Percentiles rank a stretch among this genome's conserved stretches.
phyloP scores from a whole-genome alignment of 1,140 invertebrate genomes.

The Tachypleus tridentatus region DNA sequence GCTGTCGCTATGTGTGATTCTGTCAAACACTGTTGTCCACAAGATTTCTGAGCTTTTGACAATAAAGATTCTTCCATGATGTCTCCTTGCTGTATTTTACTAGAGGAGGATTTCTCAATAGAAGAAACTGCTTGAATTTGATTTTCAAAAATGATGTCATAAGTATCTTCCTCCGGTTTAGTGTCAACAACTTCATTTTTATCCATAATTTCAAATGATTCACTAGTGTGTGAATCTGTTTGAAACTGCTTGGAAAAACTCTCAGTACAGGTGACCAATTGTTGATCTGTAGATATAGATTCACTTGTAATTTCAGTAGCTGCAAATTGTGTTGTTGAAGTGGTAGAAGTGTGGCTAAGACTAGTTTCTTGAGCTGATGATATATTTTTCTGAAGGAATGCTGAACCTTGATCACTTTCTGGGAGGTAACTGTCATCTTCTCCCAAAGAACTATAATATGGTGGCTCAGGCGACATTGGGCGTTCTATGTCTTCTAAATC shows the following conservation, averaged over 20 bases:
- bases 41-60: too few relatives aligned
- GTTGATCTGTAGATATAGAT: background rate
- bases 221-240: slow-evolving; percentile 9
- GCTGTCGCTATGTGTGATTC: too few relatives aligned
- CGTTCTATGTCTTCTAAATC: background rate
- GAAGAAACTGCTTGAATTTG: too few relatives aligned
- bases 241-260: background rate
- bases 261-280: background rate
- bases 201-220: slow-evolving; percentile 7
- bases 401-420: slow-evolving; percentile 18
- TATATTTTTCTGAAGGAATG: background rate
- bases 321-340: too few relatives aligned
- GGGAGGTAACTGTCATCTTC: slow-evolving; percentile 14
- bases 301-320: too few relatives aligned
- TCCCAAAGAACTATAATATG: background rate
- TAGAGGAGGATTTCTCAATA: too few relatives aligned
- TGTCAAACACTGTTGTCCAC: too few relatives aligned
- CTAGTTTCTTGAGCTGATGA: background rate
- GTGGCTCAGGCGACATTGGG: background rate
- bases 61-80: too few relatives aligned
- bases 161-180: slow-evolving; percentile 19
- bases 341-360: background rate
- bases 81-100: too few relatives aligned
- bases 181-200: slow-evolving; percentile 17
- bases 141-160: slow-evolving; percentile 8